Conservation (phyloP, 2,797 vertebrate genomes). For the Gymnoscopelus braueri region DNA sequence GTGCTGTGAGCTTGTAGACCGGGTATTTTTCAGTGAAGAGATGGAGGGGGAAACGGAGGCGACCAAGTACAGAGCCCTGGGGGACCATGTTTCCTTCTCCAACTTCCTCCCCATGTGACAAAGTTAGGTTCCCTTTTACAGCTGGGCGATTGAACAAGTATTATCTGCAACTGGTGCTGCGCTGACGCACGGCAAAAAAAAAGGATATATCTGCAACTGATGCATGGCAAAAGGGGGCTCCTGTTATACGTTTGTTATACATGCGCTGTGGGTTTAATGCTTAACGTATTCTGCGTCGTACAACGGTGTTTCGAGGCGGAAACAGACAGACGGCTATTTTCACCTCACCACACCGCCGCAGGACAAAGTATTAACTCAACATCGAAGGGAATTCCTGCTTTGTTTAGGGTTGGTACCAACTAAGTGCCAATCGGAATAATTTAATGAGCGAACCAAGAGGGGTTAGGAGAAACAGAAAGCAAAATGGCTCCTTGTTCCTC, state of each 20-base stretch:
- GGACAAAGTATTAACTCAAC: constrained; percentile 11
- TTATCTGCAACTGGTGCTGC: constrained; percentile 22
- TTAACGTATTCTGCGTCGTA: no score
- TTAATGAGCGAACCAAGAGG: constrained; percentile 29
- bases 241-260: no score
- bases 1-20: constrained; percentile 1
- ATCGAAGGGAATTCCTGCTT: constrained; percentile 23
- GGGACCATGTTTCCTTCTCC: constrained; percentile 33
- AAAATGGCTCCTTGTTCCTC: constrained; percentile 16
- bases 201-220: no score
- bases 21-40: no score
- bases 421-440: constrained; percentile 45
- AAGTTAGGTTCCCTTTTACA: constrained; percentile 30
- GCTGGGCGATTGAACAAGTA: constrained; percentile 16
- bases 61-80: no score
- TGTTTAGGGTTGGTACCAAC: constrained; percentile 24
- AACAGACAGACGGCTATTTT: no score
- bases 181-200: no score
- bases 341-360: no score
- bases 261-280: no score
- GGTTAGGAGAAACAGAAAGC: constrained; percentile 30
- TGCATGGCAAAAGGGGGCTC: not conserved
- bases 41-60: no score
- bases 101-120: constrained; percentile 2
- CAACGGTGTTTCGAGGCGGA: no score